phyloP scores from a whole-genome alignment of 2,888 invertebrate genomes.

The Cantharis rustica region DNA sequence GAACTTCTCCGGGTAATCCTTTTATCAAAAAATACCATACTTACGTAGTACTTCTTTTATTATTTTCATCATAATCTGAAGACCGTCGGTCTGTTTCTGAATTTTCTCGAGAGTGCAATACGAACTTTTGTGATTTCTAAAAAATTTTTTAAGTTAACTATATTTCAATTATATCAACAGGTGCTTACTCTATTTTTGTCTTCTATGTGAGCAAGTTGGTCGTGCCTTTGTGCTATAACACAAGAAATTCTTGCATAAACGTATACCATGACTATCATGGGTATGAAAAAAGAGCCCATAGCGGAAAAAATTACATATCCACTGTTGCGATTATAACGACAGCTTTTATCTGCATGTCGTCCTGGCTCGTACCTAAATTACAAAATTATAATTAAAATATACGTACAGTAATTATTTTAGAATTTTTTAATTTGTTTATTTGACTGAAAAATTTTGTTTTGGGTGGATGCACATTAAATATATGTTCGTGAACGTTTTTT shows the following conservation, averaged over 20 bases:
- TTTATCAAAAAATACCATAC: background rate
- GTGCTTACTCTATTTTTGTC: constrained; percentile 50
- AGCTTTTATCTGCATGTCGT: constrained; percentile 68
- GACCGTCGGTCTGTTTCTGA: constrained; percentile 54
- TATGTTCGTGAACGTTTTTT: too few relatives aligned
- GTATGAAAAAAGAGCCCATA: constrained; percentile 94
- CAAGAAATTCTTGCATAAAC: constrained; percentile 90
- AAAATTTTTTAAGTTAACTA: constrained; percentile 24
- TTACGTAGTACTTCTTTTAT: constrained; percentile 51
- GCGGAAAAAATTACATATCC: constrained; percentile 97
- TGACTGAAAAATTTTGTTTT: too few relatives aligned
- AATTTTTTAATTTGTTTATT: too few relatives aligned
- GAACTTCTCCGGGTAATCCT: too few relatives aligned
- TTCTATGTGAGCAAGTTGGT: constrained; percentile 71
- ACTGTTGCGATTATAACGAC: constrained; percentile 88
- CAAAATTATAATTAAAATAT: background rate
- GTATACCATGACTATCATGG: constrained; percentile 93
- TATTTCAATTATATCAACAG: background rate
- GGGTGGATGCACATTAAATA: too few relatives aligned
- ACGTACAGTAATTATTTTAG: too few relatives aligned
- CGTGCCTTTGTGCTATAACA: constrained; percentile 79
- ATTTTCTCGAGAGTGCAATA: constrained; percentile 51
- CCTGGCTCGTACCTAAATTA: constrained; percentile 72
- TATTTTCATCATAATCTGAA: constrained; percentile 54
- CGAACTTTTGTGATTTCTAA: constrained; percentile 52